Conservation (phyloP, 2,888 invertebrate genomes). For the Eugnorisma glareosa region DNA sequence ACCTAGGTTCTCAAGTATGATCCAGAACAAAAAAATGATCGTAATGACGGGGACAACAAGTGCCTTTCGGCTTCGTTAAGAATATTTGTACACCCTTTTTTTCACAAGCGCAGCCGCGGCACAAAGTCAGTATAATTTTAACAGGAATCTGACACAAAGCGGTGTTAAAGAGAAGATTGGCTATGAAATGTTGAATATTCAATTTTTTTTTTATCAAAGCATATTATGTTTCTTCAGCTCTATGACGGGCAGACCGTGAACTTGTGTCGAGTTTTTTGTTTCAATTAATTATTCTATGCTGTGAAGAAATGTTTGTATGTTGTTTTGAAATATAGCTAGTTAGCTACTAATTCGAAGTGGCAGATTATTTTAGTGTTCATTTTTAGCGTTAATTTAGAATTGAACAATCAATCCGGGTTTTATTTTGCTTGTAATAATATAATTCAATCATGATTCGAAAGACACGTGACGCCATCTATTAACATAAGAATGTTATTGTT, state of each 20-base stretch:
- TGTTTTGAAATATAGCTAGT: constrained; percentile 18
- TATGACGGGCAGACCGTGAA: constrained; percentile 53
- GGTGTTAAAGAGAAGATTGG: constrained; percentile 42
- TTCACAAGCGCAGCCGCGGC: background rate
- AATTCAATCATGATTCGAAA: too few relatives aligned
- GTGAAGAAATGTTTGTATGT: constrained; percentile 36
- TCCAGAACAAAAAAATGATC: too few relatives aligned
- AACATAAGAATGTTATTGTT: too few relatives aligned
- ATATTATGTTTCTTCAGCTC: constrained; percentile 19
- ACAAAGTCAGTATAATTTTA: background rate
- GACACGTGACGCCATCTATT: too few relatives aligned
- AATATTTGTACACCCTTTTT: background rate
- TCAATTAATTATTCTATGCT: constrained; percentile 41
- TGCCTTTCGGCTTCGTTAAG: too few relatives aligned
- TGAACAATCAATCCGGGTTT: too few relatives aligned
- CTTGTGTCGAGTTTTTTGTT: constrained; percentile 42
- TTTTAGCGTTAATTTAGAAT: too few relatives aligned
- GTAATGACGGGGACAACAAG: too few relatives aligned
- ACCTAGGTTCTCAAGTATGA: too few relatives aligned
- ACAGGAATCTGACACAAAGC: constrained; percentile 32
- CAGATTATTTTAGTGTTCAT: too few relatives aligned
- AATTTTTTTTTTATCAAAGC: constrained; percentile 39
- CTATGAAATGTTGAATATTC: constrained; percentile 31
- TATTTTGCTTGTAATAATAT: too few relatives aligned
- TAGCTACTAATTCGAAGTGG: background rate